Base-by-base conservation (phyloP, 1,140 invertebrate genomes). In the Diploscapter pachys region DNA sequence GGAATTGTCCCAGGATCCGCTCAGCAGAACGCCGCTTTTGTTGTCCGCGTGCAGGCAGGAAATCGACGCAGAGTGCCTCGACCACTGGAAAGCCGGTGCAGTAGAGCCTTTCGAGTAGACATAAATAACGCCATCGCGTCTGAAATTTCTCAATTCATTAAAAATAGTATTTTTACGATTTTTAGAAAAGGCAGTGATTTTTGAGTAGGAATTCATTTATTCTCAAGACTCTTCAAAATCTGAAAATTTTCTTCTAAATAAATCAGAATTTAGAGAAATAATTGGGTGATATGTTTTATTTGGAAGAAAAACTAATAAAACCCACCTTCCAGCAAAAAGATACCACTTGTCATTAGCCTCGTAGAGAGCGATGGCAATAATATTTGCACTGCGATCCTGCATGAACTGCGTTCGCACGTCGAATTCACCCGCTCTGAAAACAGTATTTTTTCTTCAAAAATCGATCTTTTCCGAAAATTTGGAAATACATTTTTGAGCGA, bases 1-100 rank as follows among this genome's bases (percentile, higher is more conserved):
- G 11, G 70, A 74, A 11, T 73, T 56, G 64, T 83, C 82, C 82
- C 82, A 81, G 9, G 76, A 78, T 48, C 81, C 76, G 56, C 53
- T 67, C 2, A 80, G 31, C 13, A 83, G 54, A 5, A 70, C 56
- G 6, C 49, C 64, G 2, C 54, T 56, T 4, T 72, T 62, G 9
- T 65, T 13, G 59, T 79, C 73, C 3, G 78, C 54, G 48, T 78
- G 70, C 2, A 82, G 66, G 49, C 74, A 72, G 54, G 79, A 80
- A 5, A 81, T 80, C n/a, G n/a, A n/a, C n/a, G n/a, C 80, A 9
- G 67, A 80, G 80, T 13, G 3, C 48, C 52, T 61, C n/a, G 31
- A 6, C n/a, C 49, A 59, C n/a, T 9, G n/a, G 57, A 59, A 59
- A 59, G 57, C 57, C 8, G n/a, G 8, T 9, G n/a, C 8, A 59